phyloP scores from a whole-genome alignment of 2,888 invertebrate species.

The Cynaeus angustus region DNA sequence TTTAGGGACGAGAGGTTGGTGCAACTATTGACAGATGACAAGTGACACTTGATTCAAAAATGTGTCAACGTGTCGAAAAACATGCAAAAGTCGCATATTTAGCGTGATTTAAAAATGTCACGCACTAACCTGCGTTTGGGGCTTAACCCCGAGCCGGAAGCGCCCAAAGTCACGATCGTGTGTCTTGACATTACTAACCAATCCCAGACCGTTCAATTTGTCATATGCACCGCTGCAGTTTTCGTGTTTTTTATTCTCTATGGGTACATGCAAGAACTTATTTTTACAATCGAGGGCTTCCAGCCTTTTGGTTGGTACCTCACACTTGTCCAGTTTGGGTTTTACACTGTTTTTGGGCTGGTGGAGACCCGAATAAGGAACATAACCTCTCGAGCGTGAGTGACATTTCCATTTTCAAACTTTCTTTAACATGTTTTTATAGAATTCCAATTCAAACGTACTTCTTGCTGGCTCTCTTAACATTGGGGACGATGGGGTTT shows the following conservation, averaged over 20 bases:
- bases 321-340: constrained; percentile 92
- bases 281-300: constrained; percentile 93
- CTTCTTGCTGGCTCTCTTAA: constrained; percentile 86
- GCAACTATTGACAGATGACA: constrained; percentile 17
- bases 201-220: constrained; percentile 81
- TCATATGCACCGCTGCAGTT: constrained; percentile 84
- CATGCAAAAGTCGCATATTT: constrained; percentile 7
- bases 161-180: constrained; percentile 78
- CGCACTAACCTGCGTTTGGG: constrained; percentile 44
- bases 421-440: constrained; percentile 51
- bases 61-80: constrained; percentile 55
- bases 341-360: constrained; percentile 87
- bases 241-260: constrained; percentile 92
- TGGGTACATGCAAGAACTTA: constrained; percentile 93
- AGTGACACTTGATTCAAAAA: constrained; percentile 47
- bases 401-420: constrained; percentile 16
- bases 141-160: constrained; percentile 62
- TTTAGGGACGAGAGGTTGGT: constrained; percentile 6
- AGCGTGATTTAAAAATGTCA: constrained; percentile 49
- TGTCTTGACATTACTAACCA: constrained; percentile 83
- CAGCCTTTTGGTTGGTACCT: constrained; percentile 93
- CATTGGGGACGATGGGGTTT: constrained; percentile 96
- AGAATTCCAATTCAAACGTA: constrained; percentile 91
- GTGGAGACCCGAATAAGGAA: constrained; percentile 80
- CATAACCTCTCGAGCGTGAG: constrained; percentile 76